These are phyloP conservation scores for Aulostomus chinensis DNA, from an alignment of 2,797 vertebrate species.

Conservation along the genomic window DNA sequence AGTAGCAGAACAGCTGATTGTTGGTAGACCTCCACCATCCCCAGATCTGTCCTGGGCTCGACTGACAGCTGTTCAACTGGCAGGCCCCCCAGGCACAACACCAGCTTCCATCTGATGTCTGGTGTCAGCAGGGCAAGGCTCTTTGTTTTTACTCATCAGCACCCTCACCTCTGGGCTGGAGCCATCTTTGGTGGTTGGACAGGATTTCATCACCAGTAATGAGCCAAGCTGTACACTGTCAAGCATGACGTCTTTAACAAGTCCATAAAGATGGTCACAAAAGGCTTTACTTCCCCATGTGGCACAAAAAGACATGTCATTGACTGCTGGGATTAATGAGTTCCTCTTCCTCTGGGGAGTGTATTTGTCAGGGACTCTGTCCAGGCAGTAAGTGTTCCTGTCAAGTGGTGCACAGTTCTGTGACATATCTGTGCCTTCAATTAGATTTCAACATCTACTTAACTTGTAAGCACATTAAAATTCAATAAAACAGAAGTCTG, in stretches of 20 bases:
- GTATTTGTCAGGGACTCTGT: no score
- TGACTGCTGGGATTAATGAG: slow-evolving; percentile 57
- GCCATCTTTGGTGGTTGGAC: slow-evolving; percentile 29
- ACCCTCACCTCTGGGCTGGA: slow-evolving; percentile 42
- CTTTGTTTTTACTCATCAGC: slow-evolving; percentile 62
- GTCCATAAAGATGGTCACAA: slow-evolving; percentile 28
- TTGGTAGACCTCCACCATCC: slow-evolving; percentile 42
- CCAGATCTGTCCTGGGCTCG: slow-evolving; percentile 7
- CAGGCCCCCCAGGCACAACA: slow-evolving; percentile 57
- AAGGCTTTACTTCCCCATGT: slow-evolving; percentile 26
- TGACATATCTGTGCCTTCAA: slow-evolving; percentile 38
- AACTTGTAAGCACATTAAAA: not conserved
- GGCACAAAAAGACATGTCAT: not conserved
- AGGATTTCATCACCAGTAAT: slow-evolving; percentile 34
- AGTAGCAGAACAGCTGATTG: no score
- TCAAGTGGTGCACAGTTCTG: slow-evolving; percentile 36
- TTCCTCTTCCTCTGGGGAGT: no score
- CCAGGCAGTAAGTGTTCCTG: slow-evolving; percentile 32
- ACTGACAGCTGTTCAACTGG: slow-evolving; percentile 67
- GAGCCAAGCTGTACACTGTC: slow-evolving; percentile 25
- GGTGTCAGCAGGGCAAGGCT: slow-evolving; percentile 59
- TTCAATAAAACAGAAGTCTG: no score
- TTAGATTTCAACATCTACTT: slow-evolving; percentile 10
- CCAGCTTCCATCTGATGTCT: slow-evolving; percentile 63
- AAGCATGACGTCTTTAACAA: slow-evolving; percentile 38